These are phyloP conservation scores for Bagarius yarrelli DNA, from an alignment of 2,113 vertebrate species.

Conservation along the genomic window DNA sequence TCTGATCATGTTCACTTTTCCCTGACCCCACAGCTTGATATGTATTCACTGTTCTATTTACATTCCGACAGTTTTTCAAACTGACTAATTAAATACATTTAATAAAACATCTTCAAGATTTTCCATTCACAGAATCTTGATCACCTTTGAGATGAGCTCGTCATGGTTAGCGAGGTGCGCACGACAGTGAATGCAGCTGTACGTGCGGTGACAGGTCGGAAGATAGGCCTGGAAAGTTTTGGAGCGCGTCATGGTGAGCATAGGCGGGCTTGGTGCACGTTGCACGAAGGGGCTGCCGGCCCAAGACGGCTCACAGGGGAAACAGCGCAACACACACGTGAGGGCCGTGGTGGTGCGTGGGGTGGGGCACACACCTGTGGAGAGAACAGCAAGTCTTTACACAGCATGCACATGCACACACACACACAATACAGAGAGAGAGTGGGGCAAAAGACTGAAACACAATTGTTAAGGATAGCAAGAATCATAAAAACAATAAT, in stretches of 20 bases:
- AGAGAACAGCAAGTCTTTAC: conserved; percentile 5
- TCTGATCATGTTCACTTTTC: conserved; percentile 17
- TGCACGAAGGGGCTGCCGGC: conserved; percentile 93
- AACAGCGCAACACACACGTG: conserved; percentile 99
- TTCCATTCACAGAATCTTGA: neutral
- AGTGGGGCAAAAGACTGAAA: neutral
- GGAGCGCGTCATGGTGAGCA: conserved; percentile 99
- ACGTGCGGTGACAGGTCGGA: conserved; percentile 96
- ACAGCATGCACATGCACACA: neutral
- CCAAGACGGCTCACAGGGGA: conserved; percentile 98
- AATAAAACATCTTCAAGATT: neutral
- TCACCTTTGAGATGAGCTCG: conserved; percentile 98
- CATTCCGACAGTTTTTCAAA: neutral
- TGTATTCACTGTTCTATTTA: neutral
- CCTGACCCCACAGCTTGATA: neutral
- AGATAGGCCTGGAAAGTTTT: conserved; percentile 99
- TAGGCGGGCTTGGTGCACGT: conserved; percentile 88
- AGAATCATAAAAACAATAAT: neutral
- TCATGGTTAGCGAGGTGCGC: conserved; percentile 98
- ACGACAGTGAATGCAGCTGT: conserved; percentile 98
- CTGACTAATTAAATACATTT: neutral
- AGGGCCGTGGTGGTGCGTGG: conserved; percentile 97
- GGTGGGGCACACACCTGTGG: conserved; percentile 83
- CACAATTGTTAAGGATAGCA: neutral
- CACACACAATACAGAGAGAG: neutral